Evolutionary conservation across 2,113 vertebrate species (phyloP), one percentile per base, ranked within the genome.

Genomic region (Todiramphus saurophagus): DNA sequence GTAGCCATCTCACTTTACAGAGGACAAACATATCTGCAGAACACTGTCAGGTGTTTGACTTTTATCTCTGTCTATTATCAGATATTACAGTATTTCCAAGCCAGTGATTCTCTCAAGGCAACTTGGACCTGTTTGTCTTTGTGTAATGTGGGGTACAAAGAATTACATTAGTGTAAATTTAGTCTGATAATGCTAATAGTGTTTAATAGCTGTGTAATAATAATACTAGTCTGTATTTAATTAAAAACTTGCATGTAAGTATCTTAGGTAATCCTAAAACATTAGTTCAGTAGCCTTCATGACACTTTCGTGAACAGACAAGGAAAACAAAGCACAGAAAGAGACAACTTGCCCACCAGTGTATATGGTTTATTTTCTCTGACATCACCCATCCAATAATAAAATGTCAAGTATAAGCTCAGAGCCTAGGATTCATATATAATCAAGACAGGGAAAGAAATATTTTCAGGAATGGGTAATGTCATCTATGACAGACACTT

Each of bases 311-410:
- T n/a, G 58, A 86, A 67, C 11, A 80, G 24, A 30, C 55, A 68
- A 39, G 10, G 50, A 68, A 73, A 76, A 51, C 13, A 59, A 73
- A 87, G 3, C 7, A 63, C 6, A 62, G 27, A 60, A 81, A 48
- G 3, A 0, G 3, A 3, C 5, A 88, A 31, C 16, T 28, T 76
- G 1, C 18, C 53, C 12, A n/a, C 5, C 11, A 53, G 12, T 0
- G 0, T 21, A 43, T 24, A 28, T 1, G 19, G 5, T 69, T 76
- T 48, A 41, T 69, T 83, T 85, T 85, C 35, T 75, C 31, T 81
- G 30, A 73, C 2, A 43, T 31, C 9, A 11, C 50, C 7, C 13
- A 64, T 28, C 13, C 13, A 86, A 88, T 94, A 83, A 44, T 44
- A 69, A 55, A 56, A 55, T 37, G 10, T 14, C 24, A 31, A 33